Base-by-base conservation (phyloP, 2,888 invertebrate genomes). In the Tetrapedia diversipes region DNA sequence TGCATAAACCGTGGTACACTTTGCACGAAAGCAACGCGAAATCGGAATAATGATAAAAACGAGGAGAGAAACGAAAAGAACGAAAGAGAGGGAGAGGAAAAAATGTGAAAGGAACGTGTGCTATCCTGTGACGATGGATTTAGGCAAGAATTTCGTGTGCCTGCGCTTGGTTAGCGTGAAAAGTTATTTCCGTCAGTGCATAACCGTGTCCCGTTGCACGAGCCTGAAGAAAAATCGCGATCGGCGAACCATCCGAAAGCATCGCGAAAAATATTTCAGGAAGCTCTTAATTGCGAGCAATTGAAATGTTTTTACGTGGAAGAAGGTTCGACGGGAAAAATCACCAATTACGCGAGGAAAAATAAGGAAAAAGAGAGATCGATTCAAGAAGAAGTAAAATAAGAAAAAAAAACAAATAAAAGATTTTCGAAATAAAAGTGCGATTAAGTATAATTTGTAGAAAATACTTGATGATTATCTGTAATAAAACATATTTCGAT, bases 131-230 rank as follows among this genome's bases (percentile, higher is more conserved):
- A 53, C 61, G n/a, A n/a, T n/a, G 19, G 64, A 64, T 74, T 68
- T 75, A 54, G 66, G 74, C 49, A 59, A 68, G 63, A 65, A 74
- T 69, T 68, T 68, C 61, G 41, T 49, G 29, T 19, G 56, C 60
- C n/a, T n/a, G 16, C 19, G 51, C 49, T 66, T 56, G 57, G 73
- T 56, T 61, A 69, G 41, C 68, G 68, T 74, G 53, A 68, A 77
- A 74, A 77, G 75, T 65, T 74, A 77, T 77, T 74, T 74, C 68
- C 77, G 75, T 67, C 76, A 47, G 63, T 34, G 72, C 59, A 72
- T 65, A 63, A 75, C 54, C 59, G 34, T 60, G 59, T 54, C 59
- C 53, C 59, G 45, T 74, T 51, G 45, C 66, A 49, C 49, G 41
- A 56, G 32, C 24, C 34, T n/a, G 51, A 54, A 47, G 66, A 54